Base-by-base conservation (phyloP, 1,140 invertebrate species). In the Drosophila carrolli region DNA sequence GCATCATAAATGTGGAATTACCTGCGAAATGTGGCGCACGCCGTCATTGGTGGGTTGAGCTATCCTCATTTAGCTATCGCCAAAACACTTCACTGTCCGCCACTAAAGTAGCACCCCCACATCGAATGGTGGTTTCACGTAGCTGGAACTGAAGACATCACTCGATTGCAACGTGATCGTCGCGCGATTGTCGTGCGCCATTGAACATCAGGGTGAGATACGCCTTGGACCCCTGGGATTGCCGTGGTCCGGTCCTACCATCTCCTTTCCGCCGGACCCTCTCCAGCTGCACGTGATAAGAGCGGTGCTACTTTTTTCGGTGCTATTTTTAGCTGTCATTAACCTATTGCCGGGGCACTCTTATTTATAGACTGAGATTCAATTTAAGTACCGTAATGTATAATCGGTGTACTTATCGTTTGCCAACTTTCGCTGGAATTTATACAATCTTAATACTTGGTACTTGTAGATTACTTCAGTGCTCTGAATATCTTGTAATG, bases 341-440 rank as follows among this genome's bases (percentile, higher is more conserved):
- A 79, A 85, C 67, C 73, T 74, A 58, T 68, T 65, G 62, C 9
- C 41, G 53, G 38, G 46, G 51, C 58, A 50, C 29, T 43, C 27
- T 74, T 84, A 84, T 85, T 85, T 74, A 78, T 84, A 85, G 74
- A 59, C 46, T 61, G 16, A 72, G 72, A 83, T 79, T 71, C 51
- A 66, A 43, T 32, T 46, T 57, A 50, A 62, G 54, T 63, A 53
- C 65, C 66, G 19, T 16, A 71, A 41, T 32, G 16, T 57, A 41
- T 32, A 71, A 59, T 59, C 66, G 11, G 11, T 32, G 5, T 11
- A 43, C 40, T 59, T 71, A 58, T 72, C 66, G 37, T 35, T 50
- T 44, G 53, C 9, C n/a, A 27, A 57, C 37, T 71, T 68, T 47
- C 10, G 32, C 27, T 55, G 13, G 5, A 57, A 19, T 16, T n/a